phyloP scores from a whole-genome alignment of 1,140 invertebrate species.

The Planococcus citri region DNA sequence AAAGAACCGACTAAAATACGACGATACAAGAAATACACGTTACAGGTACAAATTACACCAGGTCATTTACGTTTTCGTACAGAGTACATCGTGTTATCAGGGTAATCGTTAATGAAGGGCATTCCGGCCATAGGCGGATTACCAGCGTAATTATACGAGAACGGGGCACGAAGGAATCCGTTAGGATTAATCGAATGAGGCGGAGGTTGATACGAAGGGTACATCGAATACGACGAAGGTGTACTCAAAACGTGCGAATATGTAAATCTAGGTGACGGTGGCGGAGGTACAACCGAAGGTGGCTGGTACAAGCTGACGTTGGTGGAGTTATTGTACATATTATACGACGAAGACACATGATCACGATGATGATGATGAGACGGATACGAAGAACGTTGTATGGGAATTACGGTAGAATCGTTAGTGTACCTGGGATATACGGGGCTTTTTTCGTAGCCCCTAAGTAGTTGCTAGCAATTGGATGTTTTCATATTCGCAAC shows the following conservation, averaged over 20 bases:
- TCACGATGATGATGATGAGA: too few relatives aligned
- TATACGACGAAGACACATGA: background rate
- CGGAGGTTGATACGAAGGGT: background rate
- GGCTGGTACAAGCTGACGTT: background rate
- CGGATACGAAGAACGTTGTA: background rate
- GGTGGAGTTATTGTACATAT: background rate
- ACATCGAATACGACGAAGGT: background rate
- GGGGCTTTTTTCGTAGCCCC: conserved; percentile 27
- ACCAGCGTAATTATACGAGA: background rate
- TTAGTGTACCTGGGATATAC: background rate
- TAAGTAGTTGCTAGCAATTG: conserved; percentile 42
- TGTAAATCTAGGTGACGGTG: background rate
- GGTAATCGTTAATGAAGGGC: background rate
- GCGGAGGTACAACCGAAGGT: background rate
- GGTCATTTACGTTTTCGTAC: background rate
- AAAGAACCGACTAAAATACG: background rate
- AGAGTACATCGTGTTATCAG: background rate
- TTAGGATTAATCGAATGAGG: background rate
- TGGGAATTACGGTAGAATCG: conserved; percentile 1
- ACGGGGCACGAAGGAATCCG: background rate
- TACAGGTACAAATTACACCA: too few relatives aligned
- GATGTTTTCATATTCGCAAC: conserved; percentile 45
- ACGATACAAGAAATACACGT: background rate
- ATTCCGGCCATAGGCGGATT: background rate
- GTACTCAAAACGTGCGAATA: conserved; percentile 4